Evolutionary conservation across 1,140 invertebrate genomes (phyloP), one percentile per base, ranked within the genome.

Genomic region (Parapsyche elsis): DNA sequence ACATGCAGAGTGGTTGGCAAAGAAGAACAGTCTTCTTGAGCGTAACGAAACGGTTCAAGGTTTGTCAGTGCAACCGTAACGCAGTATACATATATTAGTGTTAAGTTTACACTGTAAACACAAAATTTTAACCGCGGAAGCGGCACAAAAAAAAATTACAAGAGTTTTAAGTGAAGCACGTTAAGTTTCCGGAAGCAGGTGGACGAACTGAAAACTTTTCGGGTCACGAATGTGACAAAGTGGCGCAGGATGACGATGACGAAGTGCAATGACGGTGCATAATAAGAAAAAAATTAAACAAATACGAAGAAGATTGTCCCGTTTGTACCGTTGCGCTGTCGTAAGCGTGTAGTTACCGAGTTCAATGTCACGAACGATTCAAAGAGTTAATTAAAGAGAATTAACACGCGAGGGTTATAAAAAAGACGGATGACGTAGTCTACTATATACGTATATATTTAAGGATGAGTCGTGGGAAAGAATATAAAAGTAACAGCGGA

Each of bases 11-110:
- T 59, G 53, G 53, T 5, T 4, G 53, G 53, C 1, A 7, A 38
- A 38, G 30, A 38, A 38, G 21, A 12, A 14, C 14, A 71, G 67
- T 71, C 16, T 23, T 23, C 10, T 45, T 30, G 67, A 71, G 67
- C 67, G 67, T 30, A 12, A 71, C 67, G 67, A 71, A 71, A 14
- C 67, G 38, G 67, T 71, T 71, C 67, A 71, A 71, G 67, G 67
- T 45, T 26, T 71, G 67, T 16, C 10, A 30, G 30, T 45, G 67
- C 21, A 24, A 30, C 67, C 67, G 16, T 71, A 26, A 30, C 67
- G 67, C 9, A n/a, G 2, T 5, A 30, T 38, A n/a, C n/a, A n/a
- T n/a, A n/a, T n/a, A n/a, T n/a, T n/a, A n/a, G n/a, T n/a, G n/a
- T n/a, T n/a, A n/a, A n/a, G 30, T 38, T 38, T 7, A 38, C 30